phyloP scores from a whole-genome alignment of 1,140 invertebrate genomes.

The Macrobrachium nipponense region DNA sequence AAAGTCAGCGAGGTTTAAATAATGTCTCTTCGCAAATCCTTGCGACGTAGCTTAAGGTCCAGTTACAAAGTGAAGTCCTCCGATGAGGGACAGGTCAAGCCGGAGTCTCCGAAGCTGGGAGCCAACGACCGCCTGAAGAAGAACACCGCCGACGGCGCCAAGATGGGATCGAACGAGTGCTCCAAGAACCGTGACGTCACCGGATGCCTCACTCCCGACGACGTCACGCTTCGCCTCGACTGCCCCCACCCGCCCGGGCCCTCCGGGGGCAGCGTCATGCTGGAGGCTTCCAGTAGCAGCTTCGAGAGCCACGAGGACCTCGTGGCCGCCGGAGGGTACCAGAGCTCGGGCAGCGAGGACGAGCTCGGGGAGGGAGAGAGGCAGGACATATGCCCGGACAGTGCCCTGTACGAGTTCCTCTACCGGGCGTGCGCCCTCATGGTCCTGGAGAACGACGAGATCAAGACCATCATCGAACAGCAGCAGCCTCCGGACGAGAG shows the following conservation, averaged over 20 bases:
- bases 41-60: conserved; percentile 49
- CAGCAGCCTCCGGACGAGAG: conserved; percentile 31
- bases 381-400: conserved; percentile 48
- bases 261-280: conserved; percentile 33
- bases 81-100: conserved; percentile 53
- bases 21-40: conserved; percentile 55
- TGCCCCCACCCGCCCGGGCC: not conserved
- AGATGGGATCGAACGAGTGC: conserved; percentile 19
- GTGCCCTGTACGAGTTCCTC: conserved; percentile 60
- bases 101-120: conserved; percentile 6
- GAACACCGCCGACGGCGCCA: conserved; percentile 16
- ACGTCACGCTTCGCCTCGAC: not conserved
- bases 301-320: conserved; percentile 53
- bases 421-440: conserved; percentile 60
- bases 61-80: conserved; percentile 55
- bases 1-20: not conserved
- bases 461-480: conserved; percentile 51
- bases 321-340: conserved; percentile 23
- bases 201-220: conserved; percentile 30
- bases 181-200: conserved; percentile 15
- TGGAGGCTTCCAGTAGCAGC: conserved; percentile 50
- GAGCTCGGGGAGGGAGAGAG: conserved; percentile 29
- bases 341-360: conserved; percentile 54
- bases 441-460: conserved; percentile 62
- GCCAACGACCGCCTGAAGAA: conserved; percentile 21